Percentiles rank a stretch among this genome's conserved stretches.
Conservation (phyloP, 2,113 vertebrate species). For the Rattus rattus region DNA sequence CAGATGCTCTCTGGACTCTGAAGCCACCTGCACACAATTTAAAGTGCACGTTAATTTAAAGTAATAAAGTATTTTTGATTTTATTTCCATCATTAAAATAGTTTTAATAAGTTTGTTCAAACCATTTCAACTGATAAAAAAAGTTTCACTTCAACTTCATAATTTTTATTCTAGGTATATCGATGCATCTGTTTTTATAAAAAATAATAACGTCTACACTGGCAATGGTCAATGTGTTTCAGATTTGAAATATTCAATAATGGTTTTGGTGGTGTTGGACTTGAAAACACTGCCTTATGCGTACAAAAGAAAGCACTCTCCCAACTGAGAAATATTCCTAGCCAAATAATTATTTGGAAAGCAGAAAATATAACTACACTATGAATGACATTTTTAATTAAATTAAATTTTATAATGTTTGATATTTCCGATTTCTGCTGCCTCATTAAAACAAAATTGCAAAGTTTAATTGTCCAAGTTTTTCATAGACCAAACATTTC, state of each 20-base stretch:
- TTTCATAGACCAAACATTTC: slow-evolving; percentile 31
- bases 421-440: not conserved
- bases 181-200: not conserved
- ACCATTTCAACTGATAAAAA: not conserved
- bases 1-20: not conserved
- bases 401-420: not conserved
- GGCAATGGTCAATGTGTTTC: not conserved
- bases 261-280: not conserved
- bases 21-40: not conserved
- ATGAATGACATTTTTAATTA: not conserved
- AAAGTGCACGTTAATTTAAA: not conserved
- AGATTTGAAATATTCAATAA: not conserved
- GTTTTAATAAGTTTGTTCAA: not conserved
- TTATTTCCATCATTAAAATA: not conserved
- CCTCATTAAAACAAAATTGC: slow-evolving; percentile 54
- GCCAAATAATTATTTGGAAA: not conserved
- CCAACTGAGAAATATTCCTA: not conserved
- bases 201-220: not conserved
- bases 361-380: not conserved
- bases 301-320: not conserved
- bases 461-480: slow-evolving; percentile 46
- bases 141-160: not conserved
- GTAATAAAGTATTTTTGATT: not conserved
- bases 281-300: not conserved
- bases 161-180: too few relatives aligned